Evolutionary conservation across 2,888 invertebrate genomes (phyloP).

Genomic region (Saturnia pavonia): DNA sequence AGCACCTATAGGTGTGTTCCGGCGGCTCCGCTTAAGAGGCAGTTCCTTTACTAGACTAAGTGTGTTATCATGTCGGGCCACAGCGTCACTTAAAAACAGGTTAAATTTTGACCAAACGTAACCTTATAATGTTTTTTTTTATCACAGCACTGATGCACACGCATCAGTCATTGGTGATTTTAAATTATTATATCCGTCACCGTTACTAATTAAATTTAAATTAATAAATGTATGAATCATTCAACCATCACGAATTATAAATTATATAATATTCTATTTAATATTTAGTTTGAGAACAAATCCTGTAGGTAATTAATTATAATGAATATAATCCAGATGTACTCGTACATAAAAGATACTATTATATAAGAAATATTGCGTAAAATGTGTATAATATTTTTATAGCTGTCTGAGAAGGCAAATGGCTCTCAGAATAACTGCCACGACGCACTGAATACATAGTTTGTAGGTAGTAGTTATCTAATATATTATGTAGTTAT

Average conservation of each 20-base stretch:
- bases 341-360: background rate
- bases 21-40: too few relatives aligned
- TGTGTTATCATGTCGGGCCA: too few relatives aligned
- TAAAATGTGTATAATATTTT: slow-evolving; percentile 5
- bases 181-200: too few relatives aligned
- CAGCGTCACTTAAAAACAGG: too few relatives aligned
- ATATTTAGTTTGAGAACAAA: background rate
- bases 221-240: background rate
- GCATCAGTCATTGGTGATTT: too few relatives aligned
- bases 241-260: background rate
- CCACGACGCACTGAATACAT: slow-evolving; percentile 7
- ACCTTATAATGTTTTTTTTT: too few relatives aligned
- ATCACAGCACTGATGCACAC: too few relatives aligned
- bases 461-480: slow-evolving; percentile 4
- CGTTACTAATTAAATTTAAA: too few relatives aligned
- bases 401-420: slow-evolving; percentile 8
- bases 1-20: too few relatives aligned
- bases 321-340: background rate
- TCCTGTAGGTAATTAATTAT: background rate
- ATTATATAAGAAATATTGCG: slow-evolving; percentile 14
- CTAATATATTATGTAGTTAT: slow-evolving; percentile 3
- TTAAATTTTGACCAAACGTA: too few relatives aligned
- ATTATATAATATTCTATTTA: background rate
- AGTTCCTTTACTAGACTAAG: too few relatives aligned
- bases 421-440: slow-evolving; percentile 10